Conservation (phyloP, 2,888 invertebrate species). For the Stenotaenia linearis region DNA sequence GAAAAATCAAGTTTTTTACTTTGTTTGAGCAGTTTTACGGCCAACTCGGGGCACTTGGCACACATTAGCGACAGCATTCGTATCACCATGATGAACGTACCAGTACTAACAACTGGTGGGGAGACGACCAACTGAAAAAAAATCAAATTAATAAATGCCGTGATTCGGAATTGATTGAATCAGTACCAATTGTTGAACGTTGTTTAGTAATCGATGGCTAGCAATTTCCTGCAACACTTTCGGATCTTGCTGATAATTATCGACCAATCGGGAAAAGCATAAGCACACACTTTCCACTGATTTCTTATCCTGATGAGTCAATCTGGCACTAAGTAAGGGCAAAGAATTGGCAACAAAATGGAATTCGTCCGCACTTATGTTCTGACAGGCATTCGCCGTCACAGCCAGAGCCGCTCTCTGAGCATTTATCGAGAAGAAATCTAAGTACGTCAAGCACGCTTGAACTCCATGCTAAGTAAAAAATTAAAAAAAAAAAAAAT, state of each 20-base stretch:
- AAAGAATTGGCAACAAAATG: conserved; percentile 84
- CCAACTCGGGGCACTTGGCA: conserved; percentile 87
- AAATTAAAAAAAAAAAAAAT: conserved; percentile 32
- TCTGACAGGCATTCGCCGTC: conserved; percentile 96
- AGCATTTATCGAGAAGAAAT: conserved; percentile 97
- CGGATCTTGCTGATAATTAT: conserved; percentile 90
- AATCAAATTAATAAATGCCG: conserved; percentile 32
- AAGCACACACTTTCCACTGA: conserved; percentile 95
- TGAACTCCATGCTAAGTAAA: conserved; percentile 86
- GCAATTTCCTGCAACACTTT: conserved; percentile 88
- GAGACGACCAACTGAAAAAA: conserved; percentile 70
- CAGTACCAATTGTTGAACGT: conserved; percentile 78
- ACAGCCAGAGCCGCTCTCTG: conserved; percentile 94
- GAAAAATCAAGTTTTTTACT: conserved; percentile 49
- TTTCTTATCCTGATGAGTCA: conserved; percentile 77
- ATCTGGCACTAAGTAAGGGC: conserved; percentile 67
- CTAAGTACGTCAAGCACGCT: conserved; percentile 91
- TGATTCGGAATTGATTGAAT: conserved; percentile 41
- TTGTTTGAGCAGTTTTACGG: conserved; percentile 82
- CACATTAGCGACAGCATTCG: conserved; percentile 96
- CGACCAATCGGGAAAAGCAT: conserved; percentile 92
- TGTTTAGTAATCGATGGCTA: conserved; percentile 80
- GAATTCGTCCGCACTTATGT: conserved; percentile 88
- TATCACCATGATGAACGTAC: conserved; percentile 92
- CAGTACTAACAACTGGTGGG: conserved; percentile 89